A percentile compares a stretch with the other conserved stretches of the same genome.
These are phyloP conservation scores for Belgica antarctica DNA, from an alignment of 2,888 invertebrate species.

Conservation along the genomic window DNA sequence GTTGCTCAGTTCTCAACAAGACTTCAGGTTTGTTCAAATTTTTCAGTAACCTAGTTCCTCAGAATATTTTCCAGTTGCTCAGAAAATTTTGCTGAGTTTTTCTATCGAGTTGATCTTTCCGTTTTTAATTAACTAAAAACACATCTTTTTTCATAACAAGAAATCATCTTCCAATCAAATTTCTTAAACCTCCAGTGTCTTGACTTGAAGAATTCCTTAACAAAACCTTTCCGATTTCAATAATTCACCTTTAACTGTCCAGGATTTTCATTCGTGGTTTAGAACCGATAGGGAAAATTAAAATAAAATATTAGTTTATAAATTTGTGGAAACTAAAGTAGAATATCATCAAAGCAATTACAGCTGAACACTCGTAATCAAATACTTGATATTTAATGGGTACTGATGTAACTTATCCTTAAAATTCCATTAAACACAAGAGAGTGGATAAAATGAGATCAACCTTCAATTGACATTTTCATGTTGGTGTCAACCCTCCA, in stretches of 20 bases:
- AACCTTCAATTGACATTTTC: not conserved
- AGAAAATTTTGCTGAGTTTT: too few species aligned
- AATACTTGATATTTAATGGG: conserved; percentile 16
- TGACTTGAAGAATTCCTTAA: too few species aligned
- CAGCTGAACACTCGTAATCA: not conserved
- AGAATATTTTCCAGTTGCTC: too few species aligned
- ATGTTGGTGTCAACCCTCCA: not conserved
- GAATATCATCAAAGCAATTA: not conserved
- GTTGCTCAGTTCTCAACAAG: too few species aligned
- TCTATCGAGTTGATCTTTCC: too few species aligned
- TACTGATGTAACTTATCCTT: conserved; percentile 17
- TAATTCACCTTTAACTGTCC: not conserved
- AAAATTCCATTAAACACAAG: not conserved
- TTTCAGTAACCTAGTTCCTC: too few species aligned
- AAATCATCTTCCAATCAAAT: too few species aligned
- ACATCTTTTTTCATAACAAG: too few species aligned
- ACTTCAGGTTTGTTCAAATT: too few species aligned
- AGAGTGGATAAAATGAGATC: not conserved
- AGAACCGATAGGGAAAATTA: not conserved
- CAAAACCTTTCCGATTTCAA: not conserved
- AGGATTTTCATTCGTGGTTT: not conserved
- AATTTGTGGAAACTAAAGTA: too few species aligned
- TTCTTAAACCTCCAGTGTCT: too few species aligned
- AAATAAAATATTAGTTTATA: not conserved
- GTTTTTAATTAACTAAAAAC: too few species aligned